Base-by-base conservation (phyloP, 1,140 invertebrate genomes). In the Amyelois transitella region DNA sequence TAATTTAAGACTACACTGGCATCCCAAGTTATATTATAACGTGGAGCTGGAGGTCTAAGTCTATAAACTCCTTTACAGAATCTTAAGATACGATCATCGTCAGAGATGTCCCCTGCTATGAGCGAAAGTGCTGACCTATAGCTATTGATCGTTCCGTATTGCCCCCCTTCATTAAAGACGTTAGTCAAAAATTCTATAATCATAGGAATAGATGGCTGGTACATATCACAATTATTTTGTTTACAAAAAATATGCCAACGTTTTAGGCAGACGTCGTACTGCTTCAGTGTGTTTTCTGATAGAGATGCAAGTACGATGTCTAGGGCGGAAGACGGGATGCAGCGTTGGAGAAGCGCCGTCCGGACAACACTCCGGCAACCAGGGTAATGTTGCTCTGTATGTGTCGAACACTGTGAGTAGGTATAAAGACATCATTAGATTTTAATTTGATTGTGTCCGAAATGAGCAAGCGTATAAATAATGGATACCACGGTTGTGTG, bases 321-420 rank as follows among this genome's bases (percentile, higher is more conserved):
- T 1, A 62, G 44, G 19, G 66, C 18, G 19, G 60, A 38, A n/a
- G n/a, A n/a, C n/a, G n/a, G n/a, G n/a, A n/a, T n/a, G n/a, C n/a
- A n/a, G n/a, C n/a, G n/a, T n/a, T n/a, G n/a, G n/a, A n/a, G n/a
- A n/a, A n/a, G n/a, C 20, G 63, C 60, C 24, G 51, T n/a, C 60
- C 56, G 21, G 61, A 72, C 61, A 72, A 68, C 20, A 59, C 52
- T 17, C 51, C 69, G 6, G 61, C 62, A 60, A 69, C 64, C 69
- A 72, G 66, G 57, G 66, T 56, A 70, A 52, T 43, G 20, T 38
- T 55, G 20, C 19, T 63, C 24, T 58, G 63, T 19, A 64, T 60
- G 43, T 52, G 6, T 10, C 28, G 60, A 19, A 62, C 50, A 32
- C 68, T 73, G 60, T 22, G 63, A 66, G 60, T 49, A 55, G 53